Base-by-base conservation (phyloP, 2,888 invertebrate genomes). In the Rapana venosa region DNA sequence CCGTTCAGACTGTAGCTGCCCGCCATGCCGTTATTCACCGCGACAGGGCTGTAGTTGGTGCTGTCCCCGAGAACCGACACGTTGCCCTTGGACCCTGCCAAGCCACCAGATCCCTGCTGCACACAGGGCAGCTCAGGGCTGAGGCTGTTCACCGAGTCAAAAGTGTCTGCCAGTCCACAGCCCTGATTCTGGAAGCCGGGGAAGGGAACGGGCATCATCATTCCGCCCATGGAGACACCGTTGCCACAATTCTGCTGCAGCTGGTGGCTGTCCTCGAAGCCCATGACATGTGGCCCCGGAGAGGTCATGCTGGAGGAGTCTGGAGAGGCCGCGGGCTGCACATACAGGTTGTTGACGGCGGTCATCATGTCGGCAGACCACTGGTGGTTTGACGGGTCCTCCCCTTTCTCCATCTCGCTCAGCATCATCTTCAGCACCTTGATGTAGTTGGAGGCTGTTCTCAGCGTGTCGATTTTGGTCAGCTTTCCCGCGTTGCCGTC, bases 391-490 rank as follows among this genome's bases (percentile, higher is more conserved):
- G 8, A 20, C 66, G 66, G 4, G 66, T 86, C 86, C 35, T 86
- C 86, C 6, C 86, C 86, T 20, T 66, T 86, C n/a, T 86, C 86
- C 58, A 86, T 86, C 32, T 86, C 86, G 32, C 61, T 66, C 86
- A 86, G 66, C 86, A 86, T 61, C 86, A 86, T 61, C 86, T 86
- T 61, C 32, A 86, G 86, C 32, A 86, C 86, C 97, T 98, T 98
- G 91, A 99, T 99, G 96, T 99, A 99, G 95, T 98, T 99, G 96
- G 99, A 98, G 0, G 99, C 99, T 95, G 99, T 98, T 83, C 97
- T 96, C 8, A 97, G 95, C 0, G 97, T 97, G 96, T 97, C 97
- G 91, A 97, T 97, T 93, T 97, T 97, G 86, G 96, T 96, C 90
- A 97, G 93, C 92, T 96, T 97, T 92, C 96, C 96, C 32, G 95